Evolutionary conservation across 2,888 invertebrate species (phyloP).

Genomic region (Gastrophysa polygoni): DNA sequence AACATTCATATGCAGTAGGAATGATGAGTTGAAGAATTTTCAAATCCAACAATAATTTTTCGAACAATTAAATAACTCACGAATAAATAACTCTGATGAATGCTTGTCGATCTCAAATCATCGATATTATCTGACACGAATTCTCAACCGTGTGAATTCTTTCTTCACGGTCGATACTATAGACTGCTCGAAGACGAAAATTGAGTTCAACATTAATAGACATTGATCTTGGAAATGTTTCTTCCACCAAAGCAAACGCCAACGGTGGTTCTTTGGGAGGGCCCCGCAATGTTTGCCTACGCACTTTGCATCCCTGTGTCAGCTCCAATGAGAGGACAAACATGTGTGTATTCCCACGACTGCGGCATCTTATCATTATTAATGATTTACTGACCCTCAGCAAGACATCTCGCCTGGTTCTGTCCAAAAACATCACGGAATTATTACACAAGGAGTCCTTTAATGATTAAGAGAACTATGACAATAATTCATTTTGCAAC

Average conservation of each 20-base stretch:
- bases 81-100: too few relatives aligned
- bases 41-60: too few relatives aligned
- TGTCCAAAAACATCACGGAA: neutral
- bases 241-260: constrained; percentile 40
- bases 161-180: neutral
- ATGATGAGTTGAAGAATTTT: too few relatives aligned
- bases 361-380: constrained; percentile 21
- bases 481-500: neutral
- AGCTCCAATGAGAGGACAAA: constrained; percentile 43
- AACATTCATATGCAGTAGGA: too few relatives aligned
- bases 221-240: constrained; percentile 14
- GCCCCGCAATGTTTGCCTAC: constrained; percentile 56
- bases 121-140: too few relatives aligned
- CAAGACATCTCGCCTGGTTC: neutral
- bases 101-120: too few relatives aligned
- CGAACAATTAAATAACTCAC: too few relatives aligned
- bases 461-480: neutral
- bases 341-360: constrained; percentile 44
- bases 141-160: too few relatives aligned
- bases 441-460: neutral
- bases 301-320: constrained; percentile 55
- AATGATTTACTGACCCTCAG: constrained; percentile 22
- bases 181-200: constrained; percentile 6
- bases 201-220: constrained; percentile 1
- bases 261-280: constrained; percentile 43